Evolutionary conservation across 2,797 vertebrate species (phyloP), one percentile per base, ranked within the genome.

Genomic region (Crypturellus tataupa): DNA sequence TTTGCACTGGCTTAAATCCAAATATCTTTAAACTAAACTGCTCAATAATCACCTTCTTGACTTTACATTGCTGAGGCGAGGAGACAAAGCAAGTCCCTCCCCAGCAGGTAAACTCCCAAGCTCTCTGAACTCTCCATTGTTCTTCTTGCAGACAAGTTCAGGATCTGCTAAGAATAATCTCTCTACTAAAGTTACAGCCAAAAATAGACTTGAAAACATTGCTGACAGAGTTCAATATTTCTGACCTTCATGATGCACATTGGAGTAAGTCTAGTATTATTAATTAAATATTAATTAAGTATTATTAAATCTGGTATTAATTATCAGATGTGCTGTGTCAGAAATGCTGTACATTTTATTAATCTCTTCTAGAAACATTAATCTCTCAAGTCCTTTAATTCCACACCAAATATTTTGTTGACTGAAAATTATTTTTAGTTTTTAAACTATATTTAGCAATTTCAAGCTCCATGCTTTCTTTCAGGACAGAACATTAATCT

Each of bases 101-200:
- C 4, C 9, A 55, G 5, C 4, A 53, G 19, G 27, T 23, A 1
- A 23, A n/a, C 44, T 81, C 33, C 14, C n/a, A 73, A 42, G 11
- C 2, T 59, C 27, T 83, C 65, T 63, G n/a, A 56, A 62, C 1
- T 1, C 3, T 59, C 23, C 25, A 0, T 1, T 27, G 5, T 46
- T 88, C 17, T 15, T 14, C 39, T 44, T 19, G 29, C 9, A 49
- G 37, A 27, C 78, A 59, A 76, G 56, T 7, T 12, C 15, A 64
- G 25, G 7, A 46, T 56, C 37, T 59, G 19, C 37, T 51, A 81
- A 62, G 12, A 90, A 79, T 17, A 2, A 83, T 8, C 5, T 55
- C 12, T 73, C n/a, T 80, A 39, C 29, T 5, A 73, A 70, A 7
- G 23, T 14, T 51, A 25, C 18, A 39, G 20, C 25, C n/a, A 67